A percentile compares a stretch with the other conserved stretches of the same genome.
phyloP scores from a whole-genome alignment of 2,113 vertebrate genomes.

The Ictalurus punctatus region DNA sequence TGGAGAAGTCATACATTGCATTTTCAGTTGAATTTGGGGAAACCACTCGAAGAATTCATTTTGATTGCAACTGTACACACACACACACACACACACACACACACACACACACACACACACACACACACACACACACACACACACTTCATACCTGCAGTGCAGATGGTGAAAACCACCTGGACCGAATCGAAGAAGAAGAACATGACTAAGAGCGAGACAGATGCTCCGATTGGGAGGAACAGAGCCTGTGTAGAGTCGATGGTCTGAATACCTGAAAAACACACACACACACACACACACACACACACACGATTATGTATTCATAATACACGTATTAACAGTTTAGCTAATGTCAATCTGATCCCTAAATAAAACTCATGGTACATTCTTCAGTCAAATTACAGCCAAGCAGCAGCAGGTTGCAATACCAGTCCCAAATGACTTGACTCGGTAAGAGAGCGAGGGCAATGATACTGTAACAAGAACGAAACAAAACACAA shows the following conservation, averaged over 20 bases:
- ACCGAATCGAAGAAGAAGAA: constrained; percentile 99
- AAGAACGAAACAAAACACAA: too few relatives aligned
- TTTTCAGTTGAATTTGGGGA: too few relatives aligned
- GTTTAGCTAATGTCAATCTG: too few relatives aligned
- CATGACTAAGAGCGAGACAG: constrained; percentile 97
- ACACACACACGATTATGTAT: not conserved
- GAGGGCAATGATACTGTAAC: too few relatives aligned
- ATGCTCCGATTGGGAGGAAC: constrained; percentile 96
- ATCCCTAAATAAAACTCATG: too few relatives aligned
- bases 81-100: not conserved
- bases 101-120: not conserved
- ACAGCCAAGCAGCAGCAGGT: too few relatives aligned
- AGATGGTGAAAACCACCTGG: constrained; percentile 99
- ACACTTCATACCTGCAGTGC: constrained; percentile 88
- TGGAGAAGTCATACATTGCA: too few relatives aligned
- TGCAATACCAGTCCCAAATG: too few relatives aligned
- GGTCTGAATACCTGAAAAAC: constrained; percentile 91
- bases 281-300: not conserved
- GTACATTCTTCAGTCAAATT: too few relatives aligned
- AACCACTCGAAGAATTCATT: too few relatives aligned
- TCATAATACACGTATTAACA: too few relatives aligned
- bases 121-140: not conserved
- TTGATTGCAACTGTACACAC: not conserved
- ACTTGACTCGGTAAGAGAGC: too few relatives aligned
- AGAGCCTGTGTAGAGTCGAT: constrained; percentile 98